Evolutionary conservation across 2,113 vertebrate species (phyloP), one percentile per base, ranked within the genome.

Genomic region (Casuarius casuarius): DNA sequence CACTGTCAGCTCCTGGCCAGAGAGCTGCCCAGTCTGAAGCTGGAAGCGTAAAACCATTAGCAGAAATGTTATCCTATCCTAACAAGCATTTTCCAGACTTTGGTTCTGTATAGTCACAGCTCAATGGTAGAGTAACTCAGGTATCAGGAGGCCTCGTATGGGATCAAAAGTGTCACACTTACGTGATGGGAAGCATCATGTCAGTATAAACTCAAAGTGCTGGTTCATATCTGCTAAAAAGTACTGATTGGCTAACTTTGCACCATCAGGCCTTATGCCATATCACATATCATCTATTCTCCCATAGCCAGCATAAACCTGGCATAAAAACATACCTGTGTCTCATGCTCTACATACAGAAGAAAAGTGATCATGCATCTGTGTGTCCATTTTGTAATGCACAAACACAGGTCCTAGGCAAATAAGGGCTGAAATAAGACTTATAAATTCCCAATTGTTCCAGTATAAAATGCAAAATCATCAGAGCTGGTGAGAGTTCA

Each of bases 311-410:
- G 31, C 48, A 51, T 5, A 59, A 75, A 59, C 56, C 78, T 26
- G 73, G 18, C 7, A 3, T 58, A 25, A 77, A 85, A 18, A 71
- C 80, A 7, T 22, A 46, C 66, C 54, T 29, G 48, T 35, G 75
- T 22, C 58, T 31, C 29, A 13, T 5, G 48, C 29, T 54, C 54
- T 17, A 0, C 8, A 48, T 61, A 31, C 42, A 33, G 23, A 33
- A 80, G 56, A 76, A 89, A 59, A 0, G 0, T 4, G 17, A 17
- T 9, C 1, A 0, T 25, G 28, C 51, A 31, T 23, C 52, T 63
- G 20, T 0, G 1, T 22, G 11, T 67, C 51, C 76, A 9, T 48
- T 85, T 73, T 22, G 29, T 76, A 52, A 31, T 13, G 28, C 21
- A 3, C 48, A 35, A 5, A 6, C 4, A 1, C 2, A 6, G 31